These are phyloP conservation scores for Chelidonichthys spinosus DNA, from an alignment of 2,797 vertebrate species.

Conservation along the genomic window DNA sequence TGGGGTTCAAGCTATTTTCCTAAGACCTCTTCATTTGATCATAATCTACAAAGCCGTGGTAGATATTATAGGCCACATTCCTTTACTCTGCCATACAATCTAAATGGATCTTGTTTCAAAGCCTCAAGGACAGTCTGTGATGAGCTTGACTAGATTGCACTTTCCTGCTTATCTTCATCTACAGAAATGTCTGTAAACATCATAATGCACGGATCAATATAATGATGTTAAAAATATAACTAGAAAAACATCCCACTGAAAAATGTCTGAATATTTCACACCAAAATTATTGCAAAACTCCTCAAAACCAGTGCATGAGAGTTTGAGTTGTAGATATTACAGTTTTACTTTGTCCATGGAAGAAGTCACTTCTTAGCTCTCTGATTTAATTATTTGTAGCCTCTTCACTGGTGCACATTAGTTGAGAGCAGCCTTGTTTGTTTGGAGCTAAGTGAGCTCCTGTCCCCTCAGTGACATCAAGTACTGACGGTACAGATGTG, in stretches of 20 bases:
- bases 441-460: neutral
- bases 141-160: constrained; percentile 68
- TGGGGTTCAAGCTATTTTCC: constrained; percentile 81
- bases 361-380: neutral
- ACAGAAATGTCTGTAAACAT: constrained; percentile 70
- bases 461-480: neutral
- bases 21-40: constrained; percentile 83
- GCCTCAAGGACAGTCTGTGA: constrained; percentile 77
- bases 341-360: neutral
- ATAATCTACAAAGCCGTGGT: constrained; percentile 82
- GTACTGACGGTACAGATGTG: neutral
- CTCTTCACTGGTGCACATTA: neutral
- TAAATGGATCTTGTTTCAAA: constrained; percentile 86
- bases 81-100: constrained; percentile 78
- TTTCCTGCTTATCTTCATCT: constrained; percentile 69
- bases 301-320: neutral
- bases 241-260: constrained; percentile 1
- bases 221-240: constrained; percentile 20
- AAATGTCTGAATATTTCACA: constrained; percentile 14
- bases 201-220: constrained; percentile 57
- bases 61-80: constrained; percentile 81
- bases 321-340: neutral
- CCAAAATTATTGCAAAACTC: neutral
- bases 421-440: neutral
- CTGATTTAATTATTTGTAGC: neutral